Base-by-base conservation (phyloP, 2,113 vertebrate species). In the Macaca mulatta region DNA sequence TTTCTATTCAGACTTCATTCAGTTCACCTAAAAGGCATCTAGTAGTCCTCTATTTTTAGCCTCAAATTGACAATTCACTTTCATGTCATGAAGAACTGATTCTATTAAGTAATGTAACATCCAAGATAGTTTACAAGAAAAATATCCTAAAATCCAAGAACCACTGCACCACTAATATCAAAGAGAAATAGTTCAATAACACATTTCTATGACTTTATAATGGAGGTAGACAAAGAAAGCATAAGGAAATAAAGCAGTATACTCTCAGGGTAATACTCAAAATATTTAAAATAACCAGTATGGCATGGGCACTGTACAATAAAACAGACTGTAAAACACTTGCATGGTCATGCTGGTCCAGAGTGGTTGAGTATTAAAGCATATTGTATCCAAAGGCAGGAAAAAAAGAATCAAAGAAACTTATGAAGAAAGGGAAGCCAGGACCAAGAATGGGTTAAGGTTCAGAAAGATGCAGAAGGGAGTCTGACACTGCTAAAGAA, bases 21-120 rank as follows among this genome's bases (percentile, higher is more conserved):
- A 90, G 23, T 81, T 96, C 2, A 95, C 82, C 97, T 93, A 78
- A 96, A 27, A 97, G 48, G 27, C 4, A 77, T 89, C 22, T 67
- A 96, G 77, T 1, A 83, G n/a, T 74, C 45, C 32, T 81, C 9
- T 23, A 95, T 64, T 93, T 95, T 90, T 69, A 97, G 90, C 8
- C 43, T 91, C 82, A 82, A 80, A 52, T 55, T 57, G 96, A 92
- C 8, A 92, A 90, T 89, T 93, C 94, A 81, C 22, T 84, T 83
- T 89, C 3, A 69, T 80, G 45, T 75, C 55, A 35, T 79, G 82
- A 90, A 35, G 23, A 81, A 90, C 4, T 82, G 61, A 75, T 84
- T 97, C 74, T 81, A 88, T 74, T 81, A 87, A 83, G 18, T 74
- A 90, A 87, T 35, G 6, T 55, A 8, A 55, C 23, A 89, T 59